Evolutionary conservation across 2,797 vertebrate species (phyloP), one percentile per base, ranked within the genome.

Genomic region (Scleropages formosus): DNA sequence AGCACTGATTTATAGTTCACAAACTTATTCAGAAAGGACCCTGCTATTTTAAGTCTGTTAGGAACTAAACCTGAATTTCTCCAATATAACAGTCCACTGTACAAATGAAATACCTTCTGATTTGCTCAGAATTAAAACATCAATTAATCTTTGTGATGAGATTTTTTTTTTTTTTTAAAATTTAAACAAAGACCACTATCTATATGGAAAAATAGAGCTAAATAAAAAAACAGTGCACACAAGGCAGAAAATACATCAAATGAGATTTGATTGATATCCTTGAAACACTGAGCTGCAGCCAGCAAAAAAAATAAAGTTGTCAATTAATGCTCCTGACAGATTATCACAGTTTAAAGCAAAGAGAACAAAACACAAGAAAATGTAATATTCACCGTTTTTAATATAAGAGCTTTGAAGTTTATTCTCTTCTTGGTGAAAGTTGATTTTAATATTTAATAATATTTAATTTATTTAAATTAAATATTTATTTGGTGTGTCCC

Each of bases 301-400:
- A 15, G 61, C 44, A 77, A 77, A 64, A 69, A 61, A 49, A 59
- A 72, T 63, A 22, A 72, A 56, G 31, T 60, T 46, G 72, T 73
- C 59, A 72, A 27, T 77, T 72, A 64, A 56, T 47, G 51, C 22
- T 65, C 22, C 51, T 72, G 68, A 77, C 39, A 53, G 27, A 76
- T 58, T 7, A 63, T 63, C 44, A 73, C 63, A 26, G 58, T 73
- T 44, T 63, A 73, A 64, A 73, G 39, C 31, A n/a, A 62, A 15
- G 59, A 49, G 22, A 73, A 64, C 44, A 62, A 47, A 49, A 64
- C 26, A 27, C 15, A 73, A 24, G 26, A 46, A 26, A 73, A 73
- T 47, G 60, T 73, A 49, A 64, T 63, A 59, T 49, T 62, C 20
- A 18, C n/a, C 63, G 46, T 49, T 73, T 63, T 56, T 56, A 56